Evolutionary conservation across 2,797 vertebrate species (phyloP).

Genomic region (Acanthurus leucopareius): DNA sequence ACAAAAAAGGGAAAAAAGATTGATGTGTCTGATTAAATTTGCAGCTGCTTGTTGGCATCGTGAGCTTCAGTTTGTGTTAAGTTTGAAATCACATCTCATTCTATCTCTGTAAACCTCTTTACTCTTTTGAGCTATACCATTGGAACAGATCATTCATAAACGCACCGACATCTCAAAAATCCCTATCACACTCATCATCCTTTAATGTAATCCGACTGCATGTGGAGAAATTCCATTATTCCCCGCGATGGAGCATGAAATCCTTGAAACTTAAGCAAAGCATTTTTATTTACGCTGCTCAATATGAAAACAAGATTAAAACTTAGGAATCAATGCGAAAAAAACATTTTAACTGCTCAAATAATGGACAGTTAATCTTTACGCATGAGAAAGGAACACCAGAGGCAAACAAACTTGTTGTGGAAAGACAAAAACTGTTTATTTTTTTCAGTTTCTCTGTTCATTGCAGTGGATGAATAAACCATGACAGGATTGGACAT

Average conservation of each 20-base stretch:
- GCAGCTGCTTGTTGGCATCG: slow-evolving; percentile 8
- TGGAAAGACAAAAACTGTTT: slow-evolving; percentile 23
- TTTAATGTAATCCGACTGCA: slow-evolving; percentile 40
- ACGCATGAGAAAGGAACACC: slow-evolving; percentile 9
- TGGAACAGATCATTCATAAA: slow-evolving; percentile 45
- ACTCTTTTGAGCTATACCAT: slow-evolving; percentile 1
- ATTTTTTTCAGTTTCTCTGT: slow-evolving; percentile 32
- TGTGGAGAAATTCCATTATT: slow-evolving; percentile 42
- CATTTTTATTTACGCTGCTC: slow-evolving; percentile 26
- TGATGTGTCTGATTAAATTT: slow-evolving; percentile 11
- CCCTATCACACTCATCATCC: slow-evolving; percentile 43
- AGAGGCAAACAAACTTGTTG: neutral
- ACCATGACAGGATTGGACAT: slow-evolving; percentile 50
- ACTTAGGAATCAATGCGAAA: neutral
- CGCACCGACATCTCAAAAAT: slow-evolving; percentile 40
- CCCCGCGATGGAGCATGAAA: slow-evolving; percentile 23
- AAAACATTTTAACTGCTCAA: slow-evolving; percentile 3
- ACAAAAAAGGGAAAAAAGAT: slow-evolving; percentile 1
- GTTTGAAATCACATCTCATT: slow-evolving; percentile 30
- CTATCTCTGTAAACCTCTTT: slow-evolving; percentile 16
- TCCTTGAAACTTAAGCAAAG: slow-evolving; percentile 13
- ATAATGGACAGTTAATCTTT: neutral
- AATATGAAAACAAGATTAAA: slow-evolving; percentile 7
- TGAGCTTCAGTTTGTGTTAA: slow-evolving; percentile 1
- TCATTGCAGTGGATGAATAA: slow-evolving; percentile 58